Percentiles rank a stretch among this genome's conserved stretches.
Conservation (phyloP, 2,797 vertebrate species). For the Vireo griseus region DNA sequence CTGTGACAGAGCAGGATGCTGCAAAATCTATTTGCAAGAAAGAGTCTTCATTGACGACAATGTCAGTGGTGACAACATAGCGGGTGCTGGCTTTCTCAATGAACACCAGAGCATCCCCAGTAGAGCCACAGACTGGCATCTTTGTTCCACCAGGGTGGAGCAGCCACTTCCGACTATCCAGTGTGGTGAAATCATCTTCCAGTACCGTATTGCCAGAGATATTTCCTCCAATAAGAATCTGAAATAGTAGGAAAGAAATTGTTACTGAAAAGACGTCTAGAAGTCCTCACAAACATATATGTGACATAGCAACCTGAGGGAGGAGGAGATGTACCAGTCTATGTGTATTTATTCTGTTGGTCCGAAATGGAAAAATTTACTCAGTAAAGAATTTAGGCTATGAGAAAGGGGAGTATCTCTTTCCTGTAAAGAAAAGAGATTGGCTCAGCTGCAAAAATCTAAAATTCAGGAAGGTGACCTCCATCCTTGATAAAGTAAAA, state of each 20-base stretch:
- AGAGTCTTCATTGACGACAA: constrained; percentile 91
- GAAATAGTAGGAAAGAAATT: constrained; percentile 6
- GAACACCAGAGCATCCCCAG: constrained; percentile 93
- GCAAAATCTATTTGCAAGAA: constrained; percentile 98
- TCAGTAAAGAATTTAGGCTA: not conserved
- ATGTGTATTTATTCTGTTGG: not conserved
- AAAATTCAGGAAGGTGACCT: not conserved
- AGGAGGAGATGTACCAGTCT: not conserved
- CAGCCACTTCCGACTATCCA: constrained; percentile 92
- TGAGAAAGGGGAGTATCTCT: not conserved
- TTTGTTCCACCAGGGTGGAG: constrained; percentile 95
- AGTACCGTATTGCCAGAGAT: constrained; percentile 93
- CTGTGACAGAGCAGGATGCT: constrained; percentile 96
- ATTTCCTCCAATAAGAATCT: constrained; percentile 97
- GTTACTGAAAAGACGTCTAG: not conserved
- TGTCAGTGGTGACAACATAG: constrained; percentile 94
- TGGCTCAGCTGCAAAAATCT: not conserved
- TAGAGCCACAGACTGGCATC: constrained; percentile 97
- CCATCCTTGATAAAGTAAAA: not conserved
- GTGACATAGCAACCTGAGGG: not conserved
- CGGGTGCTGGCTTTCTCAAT: constrained; percentile 98
- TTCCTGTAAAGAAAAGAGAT: not conserved
- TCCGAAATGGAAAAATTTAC: not conserved
- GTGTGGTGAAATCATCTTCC: constrained; percentile 92
- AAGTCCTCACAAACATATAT: not conserved